These are phyloP conservation scores for Drosophila prolongata DNA, from an alignment of 2,888 invertebrate genomes.

Conservation along the genomic window DNA sequence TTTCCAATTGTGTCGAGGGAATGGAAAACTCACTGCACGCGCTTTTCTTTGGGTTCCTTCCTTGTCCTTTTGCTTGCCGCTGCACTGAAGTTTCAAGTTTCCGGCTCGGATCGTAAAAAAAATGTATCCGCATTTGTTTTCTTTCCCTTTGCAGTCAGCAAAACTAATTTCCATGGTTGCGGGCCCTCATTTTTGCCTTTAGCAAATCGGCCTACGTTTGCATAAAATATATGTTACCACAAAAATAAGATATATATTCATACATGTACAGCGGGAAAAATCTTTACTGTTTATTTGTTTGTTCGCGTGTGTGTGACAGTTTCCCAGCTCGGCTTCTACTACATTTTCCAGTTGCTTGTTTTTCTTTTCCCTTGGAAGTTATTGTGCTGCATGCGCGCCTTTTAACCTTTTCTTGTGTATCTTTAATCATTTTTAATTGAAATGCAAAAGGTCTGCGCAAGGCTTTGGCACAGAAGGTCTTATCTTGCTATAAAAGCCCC, in stretches of 20 bases:
- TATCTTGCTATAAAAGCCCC: conserved; percentile 19
- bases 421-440: conserved; percentile 76
- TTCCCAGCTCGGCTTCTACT: conserved; percentile 13
- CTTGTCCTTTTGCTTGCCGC: conserved; percentile 18
- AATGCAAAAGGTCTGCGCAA: conserved; percentile 50
- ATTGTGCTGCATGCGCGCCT: conserved; percentile 66
- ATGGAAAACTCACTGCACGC: conserved; percentile 44
- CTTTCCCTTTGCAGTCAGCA: conserved; percentile 32
- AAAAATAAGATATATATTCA: conserved; percentile 1
- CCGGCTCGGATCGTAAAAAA: conserved; percentile 38
- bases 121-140: conserved; percentile 40
- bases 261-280: conserved; percentile 10
- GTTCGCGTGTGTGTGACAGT: conserved; percentile 36
- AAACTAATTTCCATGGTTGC: conserved; percentile 66
- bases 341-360: conserved; percentile 33
- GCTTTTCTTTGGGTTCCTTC: conserved; percentile 19
- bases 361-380: conserved; percentile 48
- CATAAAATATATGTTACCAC: conserved; percentile 60
- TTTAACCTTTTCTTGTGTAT: conserved; percentile 67
- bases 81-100: conserved; percentile 44
- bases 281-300: conserved; percentile 40
- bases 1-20: conserved; percentile 43
- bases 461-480: conserved; percentile 5
- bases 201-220: conserved; percentile 58
- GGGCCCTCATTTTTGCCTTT: conserved; percentile 8